Conservation (phyloP, 2,888 invertebrate genomes). For the Erebia aethiops region DNA sequence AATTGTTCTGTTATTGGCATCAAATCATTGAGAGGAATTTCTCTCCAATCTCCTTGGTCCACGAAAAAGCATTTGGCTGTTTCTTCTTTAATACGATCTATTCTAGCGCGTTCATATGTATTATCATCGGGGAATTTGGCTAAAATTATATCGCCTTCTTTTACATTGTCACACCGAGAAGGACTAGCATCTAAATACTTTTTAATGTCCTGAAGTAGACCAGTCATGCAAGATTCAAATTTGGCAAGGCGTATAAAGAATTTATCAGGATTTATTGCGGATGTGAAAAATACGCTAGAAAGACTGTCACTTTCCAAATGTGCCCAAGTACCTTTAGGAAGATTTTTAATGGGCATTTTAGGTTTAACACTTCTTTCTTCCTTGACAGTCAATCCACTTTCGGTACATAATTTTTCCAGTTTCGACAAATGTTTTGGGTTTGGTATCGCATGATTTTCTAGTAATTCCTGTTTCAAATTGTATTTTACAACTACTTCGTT, state of each 20-base stretch:
- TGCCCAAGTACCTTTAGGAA: constrained; percentile 68
- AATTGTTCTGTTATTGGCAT: constrained; percentile 75
- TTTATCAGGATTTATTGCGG: constrained; percentile 68
- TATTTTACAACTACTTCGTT: constrained; percentile 79
- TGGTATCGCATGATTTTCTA: constrained; percentile 62
- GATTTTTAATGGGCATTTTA: constrained; percentile 42
- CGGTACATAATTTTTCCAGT: constrained; percentile 72
- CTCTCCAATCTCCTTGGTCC: constrained; percentile 84
- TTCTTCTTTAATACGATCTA: constrained; percentile 60
- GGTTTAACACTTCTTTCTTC: constrained; percentile 42
- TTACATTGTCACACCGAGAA: constrained; percentile 48
- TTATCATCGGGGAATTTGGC: constrained; percentile 74
- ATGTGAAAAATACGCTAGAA: constrained; percentile 69
- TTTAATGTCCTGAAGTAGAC: constrained; percentile 68
- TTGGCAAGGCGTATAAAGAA: constrained; percentile 78
- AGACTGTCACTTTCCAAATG: constrained; percentile 68
- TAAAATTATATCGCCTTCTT: constrained; percentile 72
- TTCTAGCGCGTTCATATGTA: constrained; percentile 71
- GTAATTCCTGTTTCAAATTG: constrained; percentile 79
- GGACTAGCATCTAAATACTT: constrained; percentile 53
- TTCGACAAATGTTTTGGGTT: constrained; percentile 76
- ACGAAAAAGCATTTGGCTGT: constrained; percentile 83
- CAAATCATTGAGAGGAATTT: constrained; percentile 66
- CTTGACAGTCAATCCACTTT: constrained; percentile 46
- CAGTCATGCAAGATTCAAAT: constrained; percentile 65